A percentile compares a stretch with the other conserved stretches of the same genome.
These are phyloP conservation scores for Myripristis jacobus DNA, from an alignment of 2,797 vertebrate species.

Conservation along the genomic window DNA sequence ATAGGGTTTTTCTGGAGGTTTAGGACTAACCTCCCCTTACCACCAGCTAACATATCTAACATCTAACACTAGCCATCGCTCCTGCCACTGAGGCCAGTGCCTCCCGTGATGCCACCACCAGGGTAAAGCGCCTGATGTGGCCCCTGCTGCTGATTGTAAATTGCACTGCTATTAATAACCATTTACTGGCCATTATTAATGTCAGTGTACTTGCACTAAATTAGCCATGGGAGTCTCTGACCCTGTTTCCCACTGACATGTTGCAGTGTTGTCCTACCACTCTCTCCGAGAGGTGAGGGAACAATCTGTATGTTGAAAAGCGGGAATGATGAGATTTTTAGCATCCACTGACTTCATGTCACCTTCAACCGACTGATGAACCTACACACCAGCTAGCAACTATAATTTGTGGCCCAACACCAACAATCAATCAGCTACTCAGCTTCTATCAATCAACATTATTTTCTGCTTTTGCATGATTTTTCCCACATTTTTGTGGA, in stretches of 20 bases:
- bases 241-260: not conserved
- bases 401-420: no score
- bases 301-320: slow-evolving; percentile 4
- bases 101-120: no score
- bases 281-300: not conserved
- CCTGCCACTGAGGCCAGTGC: slow-evolving; percentile 26
- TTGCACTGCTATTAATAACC: no score
- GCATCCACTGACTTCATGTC: slow-evolving; percentile 10
- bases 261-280: not conserved
- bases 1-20: not conserved
- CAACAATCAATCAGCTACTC: no score
- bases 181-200: no score
- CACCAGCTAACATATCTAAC: slow-evolving; percentile 26
- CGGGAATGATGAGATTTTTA: not conserved
- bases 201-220: no score
- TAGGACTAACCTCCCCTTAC: not conserved
- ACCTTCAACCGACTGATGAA: not conserved
- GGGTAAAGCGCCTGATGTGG: no score
- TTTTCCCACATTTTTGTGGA: no score
- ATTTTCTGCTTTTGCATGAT: no score
- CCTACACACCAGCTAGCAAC: not conserved
- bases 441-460: no score
- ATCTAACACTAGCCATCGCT: slow-evolving; percentile 4
- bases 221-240: not conserved
- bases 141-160: no score